Percentiles rank a stretch among this genome's conserved stretches.
Evolutionary conservation across 2,888 invertebrate species (phyloP).

Genomic region (Synanthedon formicaeformis): DNA sequence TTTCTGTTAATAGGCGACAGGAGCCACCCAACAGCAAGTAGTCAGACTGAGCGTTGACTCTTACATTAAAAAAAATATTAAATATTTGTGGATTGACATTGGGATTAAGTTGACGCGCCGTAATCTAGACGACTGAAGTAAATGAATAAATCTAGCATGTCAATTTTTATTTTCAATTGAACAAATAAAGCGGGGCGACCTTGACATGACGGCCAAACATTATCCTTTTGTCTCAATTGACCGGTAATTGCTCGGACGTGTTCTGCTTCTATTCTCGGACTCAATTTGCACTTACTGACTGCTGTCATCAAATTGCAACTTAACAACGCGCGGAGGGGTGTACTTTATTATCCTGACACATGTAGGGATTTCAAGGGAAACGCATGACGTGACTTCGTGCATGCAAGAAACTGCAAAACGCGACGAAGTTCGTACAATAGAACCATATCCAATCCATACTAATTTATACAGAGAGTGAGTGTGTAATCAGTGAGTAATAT

Average conservation of each 20-base stretch:
- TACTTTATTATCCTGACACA: conserved; percentile 13
- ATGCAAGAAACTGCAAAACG: not conserved
- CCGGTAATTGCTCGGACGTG: conserved; percentile 59
- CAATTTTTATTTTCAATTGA: conserved; percentile 59
- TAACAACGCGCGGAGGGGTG: conserved; percentile 25
- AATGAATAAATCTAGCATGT: conserved; percentile 42
- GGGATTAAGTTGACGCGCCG: not conserved
- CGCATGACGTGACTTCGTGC: not conserved
- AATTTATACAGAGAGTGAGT: too few species aligned
- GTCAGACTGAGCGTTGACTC: too few species aligned
- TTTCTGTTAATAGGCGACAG: too few species aligned
- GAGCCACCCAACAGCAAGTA: too few species aligned
- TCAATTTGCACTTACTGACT: conserved; percentile 59
- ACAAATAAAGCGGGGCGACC: conserved; percentile 42
- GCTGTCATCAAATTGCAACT: conserved; percentile 56
- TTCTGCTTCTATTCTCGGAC: conserved; percentile 58
- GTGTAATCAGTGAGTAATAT: too few species aligned
- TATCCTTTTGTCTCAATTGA: conserved; percentile 69
- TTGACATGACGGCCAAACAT: conserved; percentile 64
- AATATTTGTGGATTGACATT: too few species aligned
- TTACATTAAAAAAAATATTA: too few species aligned
- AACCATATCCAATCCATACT: too few species aligned
- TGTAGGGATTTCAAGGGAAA: not conserved
- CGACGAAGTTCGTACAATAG: too few species aligned
- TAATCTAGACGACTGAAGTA: not conserved